Evolutionary conservation across 2,113 vertebrate species (phyloP).

Genomic region (Leucopternis melanops): DNA sequence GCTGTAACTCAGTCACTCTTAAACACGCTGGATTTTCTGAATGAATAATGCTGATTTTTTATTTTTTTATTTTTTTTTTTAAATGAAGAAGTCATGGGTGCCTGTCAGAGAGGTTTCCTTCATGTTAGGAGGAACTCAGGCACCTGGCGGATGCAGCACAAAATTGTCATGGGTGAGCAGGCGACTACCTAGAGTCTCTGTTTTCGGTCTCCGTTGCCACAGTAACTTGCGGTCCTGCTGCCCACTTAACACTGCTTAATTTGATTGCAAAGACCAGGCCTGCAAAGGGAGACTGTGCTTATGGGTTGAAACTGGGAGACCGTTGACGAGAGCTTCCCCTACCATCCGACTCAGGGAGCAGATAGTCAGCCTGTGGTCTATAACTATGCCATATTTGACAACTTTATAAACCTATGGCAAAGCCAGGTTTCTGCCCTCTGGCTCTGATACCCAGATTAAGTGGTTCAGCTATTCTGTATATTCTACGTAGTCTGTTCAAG

Average conservation of each 20-base stretch:
- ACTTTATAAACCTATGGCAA: neutral
- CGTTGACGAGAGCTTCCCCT: neutral
- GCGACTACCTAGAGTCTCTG: neutral
- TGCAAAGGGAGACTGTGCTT: neutral
- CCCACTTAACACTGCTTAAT: neutral
- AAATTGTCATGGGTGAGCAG: neutral
- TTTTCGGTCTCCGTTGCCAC: neutral
- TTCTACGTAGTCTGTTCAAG: neutral
- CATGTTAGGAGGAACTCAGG: neutral
- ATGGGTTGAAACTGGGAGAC: neutral
- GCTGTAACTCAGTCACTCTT: neutral
- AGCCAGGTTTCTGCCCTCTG: neutral
- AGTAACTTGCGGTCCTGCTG: neutral
- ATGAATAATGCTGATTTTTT: neutral
- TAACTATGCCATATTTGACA: neutral
- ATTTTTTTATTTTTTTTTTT: neutral
- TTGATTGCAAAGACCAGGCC: neutral
- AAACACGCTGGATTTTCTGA: neutral
- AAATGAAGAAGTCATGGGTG: neutral
- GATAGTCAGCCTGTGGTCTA: neutral
- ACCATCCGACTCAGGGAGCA: neutral
- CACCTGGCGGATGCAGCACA: neutral
- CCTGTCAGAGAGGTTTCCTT: neutral
- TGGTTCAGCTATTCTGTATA: neutral
- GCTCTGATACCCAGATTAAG: neutral